Evolutionary conservation across 2,797 vertebrate species (phyloP).

Genomic region (Anguilla megastoma): DNA sequence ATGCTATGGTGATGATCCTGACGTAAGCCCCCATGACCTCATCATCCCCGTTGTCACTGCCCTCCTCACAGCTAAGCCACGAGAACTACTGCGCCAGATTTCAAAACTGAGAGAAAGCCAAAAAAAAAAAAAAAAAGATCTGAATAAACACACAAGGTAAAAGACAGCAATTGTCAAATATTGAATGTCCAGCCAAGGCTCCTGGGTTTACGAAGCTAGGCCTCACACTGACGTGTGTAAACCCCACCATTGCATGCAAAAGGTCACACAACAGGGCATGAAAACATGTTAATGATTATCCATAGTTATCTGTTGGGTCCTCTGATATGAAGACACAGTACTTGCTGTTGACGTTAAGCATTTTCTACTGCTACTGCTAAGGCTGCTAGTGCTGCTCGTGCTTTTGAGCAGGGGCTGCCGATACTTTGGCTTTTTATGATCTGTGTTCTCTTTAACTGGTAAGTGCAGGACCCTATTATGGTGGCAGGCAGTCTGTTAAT

Average conservation of each 20-base stretch:
- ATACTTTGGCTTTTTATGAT: not conserved
- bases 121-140: not conserved
- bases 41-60: not conserved
- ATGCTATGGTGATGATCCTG: not conserved
- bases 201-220: not conserved
- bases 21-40: not conserved
- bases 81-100: not conserved
- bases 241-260: not conserved
- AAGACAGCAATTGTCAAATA: constrained; percentile 4
- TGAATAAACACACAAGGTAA: not conserved
- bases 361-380: not conserved
- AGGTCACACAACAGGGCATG: not conserved
- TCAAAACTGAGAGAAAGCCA: not conserved
- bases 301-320: not conserved
- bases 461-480: not conserved
- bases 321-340: not conserved
- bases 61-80: not conserved
- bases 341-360: not conserved
- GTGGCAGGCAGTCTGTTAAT: not conserved
- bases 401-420: not conserved
- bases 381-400: not conserved
- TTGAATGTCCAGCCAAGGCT: constrained; percentile 5
- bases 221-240: not conserved
- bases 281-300: constrained; percentile 24
- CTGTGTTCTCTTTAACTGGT: not conserved